Evolutionary conservation across 2,888 invertebrate genomes (phyloP).

Genomic region (Lochmaea crataegi): DNA sequence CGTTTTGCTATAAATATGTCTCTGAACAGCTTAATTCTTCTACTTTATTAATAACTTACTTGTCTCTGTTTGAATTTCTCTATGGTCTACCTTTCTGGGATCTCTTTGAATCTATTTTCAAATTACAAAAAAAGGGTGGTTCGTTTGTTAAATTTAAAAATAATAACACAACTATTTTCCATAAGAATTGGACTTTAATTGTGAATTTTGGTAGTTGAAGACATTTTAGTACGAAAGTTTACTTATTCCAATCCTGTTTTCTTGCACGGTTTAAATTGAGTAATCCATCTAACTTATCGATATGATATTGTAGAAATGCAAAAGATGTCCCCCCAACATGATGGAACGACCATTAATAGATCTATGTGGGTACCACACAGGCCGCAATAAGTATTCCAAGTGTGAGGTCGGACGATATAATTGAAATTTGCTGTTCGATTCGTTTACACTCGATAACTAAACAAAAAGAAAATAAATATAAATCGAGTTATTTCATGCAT

Average conservation of each 20-base stretch:
- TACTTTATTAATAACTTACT: no score
- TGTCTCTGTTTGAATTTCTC: no score
- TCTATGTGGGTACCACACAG: conserved; percentile 32
- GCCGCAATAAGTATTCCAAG: conserved; percentile 25
- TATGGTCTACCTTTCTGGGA: no score
- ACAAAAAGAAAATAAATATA: not conserved
- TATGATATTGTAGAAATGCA: conserved; percentile 34
- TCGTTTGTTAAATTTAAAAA: no score
- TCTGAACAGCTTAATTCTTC: no score
- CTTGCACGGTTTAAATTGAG: conserved; percentile 26
- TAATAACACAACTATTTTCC: no score
- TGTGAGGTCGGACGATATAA: conserved; percentile 30
- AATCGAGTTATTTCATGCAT: not conserved
- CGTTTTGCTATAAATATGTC: no score
- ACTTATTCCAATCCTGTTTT: conserved; percentile 11
- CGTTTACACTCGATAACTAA: not conserved
- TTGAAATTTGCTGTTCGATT: conserved; percentile 4
- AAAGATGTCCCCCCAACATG: conserved; percentile 30
- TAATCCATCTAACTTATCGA: conserved; percentile 29
- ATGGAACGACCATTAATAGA: conserved; percentile 35
- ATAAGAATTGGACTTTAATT: no score
- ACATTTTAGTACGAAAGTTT: no score
- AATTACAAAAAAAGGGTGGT: no score
- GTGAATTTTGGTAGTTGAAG: no score
- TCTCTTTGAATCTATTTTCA: no score